These are phyloP conservation scores for Megaleporinus macrocephalus DNA, from an alignment of 2,113 vertebrate genomes.

Conservation along the genomic window DNA sequence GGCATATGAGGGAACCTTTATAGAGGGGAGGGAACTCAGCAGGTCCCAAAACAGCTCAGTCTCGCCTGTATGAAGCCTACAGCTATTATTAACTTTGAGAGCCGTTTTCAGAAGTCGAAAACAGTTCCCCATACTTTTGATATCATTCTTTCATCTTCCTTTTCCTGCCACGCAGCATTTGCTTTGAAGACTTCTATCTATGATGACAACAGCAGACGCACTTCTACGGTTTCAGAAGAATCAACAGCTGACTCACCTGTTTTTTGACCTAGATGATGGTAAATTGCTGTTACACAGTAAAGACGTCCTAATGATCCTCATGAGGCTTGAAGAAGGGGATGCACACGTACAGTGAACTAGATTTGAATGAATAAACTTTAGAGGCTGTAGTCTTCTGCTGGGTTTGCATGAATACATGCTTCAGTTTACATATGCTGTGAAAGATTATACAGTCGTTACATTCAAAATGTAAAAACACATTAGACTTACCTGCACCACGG, in stretches of 20 bases:
- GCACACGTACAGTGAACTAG: background rate
- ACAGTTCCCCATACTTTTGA: background rate
- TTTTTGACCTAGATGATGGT: background rate
- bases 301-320: background rate
- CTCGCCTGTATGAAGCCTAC: background rate
- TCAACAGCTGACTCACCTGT: background rate
- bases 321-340: background rate
- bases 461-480: background rate
- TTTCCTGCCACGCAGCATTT: background rate
- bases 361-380: constrained; percentile 15
- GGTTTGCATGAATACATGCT: background rate
- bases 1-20: background rate
- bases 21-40: background rate
- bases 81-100: background rate
- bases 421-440: background rate
- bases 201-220: background rate
- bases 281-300: background rate
- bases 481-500: background rate
- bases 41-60: background rate
- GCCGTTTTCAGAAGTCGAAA: background rate
- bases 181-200: background rate
- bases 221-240: background rate
- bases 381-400: background rate
- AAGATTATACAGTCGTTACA: background rate
- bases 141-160: background rate